Evolutionary conservation across 2,888 invertebrate species (phyloP), one percentile per base, ranked within the genome.

Genomic region (Lasioglossum pauxillum): DNA sequence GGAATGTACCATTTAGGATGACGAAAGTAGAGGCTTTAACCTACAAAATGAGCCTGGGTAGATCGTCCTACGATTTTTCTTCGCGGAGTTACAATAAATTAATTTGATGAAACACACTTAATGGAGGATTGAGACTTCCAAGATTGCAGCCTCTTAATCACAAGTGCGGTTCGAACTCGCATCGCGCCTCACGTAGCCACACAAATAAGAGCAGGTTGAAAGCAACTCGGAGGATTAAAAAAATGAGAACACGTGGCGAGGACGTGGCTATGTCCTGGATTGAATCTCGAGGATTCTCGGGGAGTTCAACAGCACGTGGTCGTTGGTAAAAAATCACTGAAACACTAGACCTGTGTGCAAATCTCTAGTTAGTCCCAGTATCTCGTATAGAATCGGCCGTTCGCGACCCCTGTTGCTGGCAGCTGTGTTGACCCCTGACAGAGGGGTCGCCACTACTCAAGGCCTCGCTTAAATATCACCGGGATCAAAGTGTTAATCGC

Each of bases 401-500:
- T 31, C 27, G 19, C 64, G 41, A 75, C 35, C 76, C 79, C 79
- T 77, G 31, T 38, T 49, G 44, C 41, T 80, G 46, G 46, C 75
- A 53, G 73, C 64, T 53, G 41, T 53, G 67, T 49, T 71, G 76
- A 76, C 71, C 80, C 74, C 60, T 23, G 80, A 14, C 38, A 16
- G 53, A 75, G 79, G 81, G 81, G 81, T 64, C 46, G 80, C 69
- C 44, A 81, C 72, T 44, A 41, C 57, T 69, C 82, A 75, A 78
- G 84, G 69, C 72, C 78, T 71, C 78, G 67, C 75, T 85, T 83
- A 76, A 86, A 86, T 88, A 86, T 86, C 90, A 71, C 77, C 71
- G 82, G 79, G 90, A 89, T 91, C 91, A 91, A 91, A 91, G 91
- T 87, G 91, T 89, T 90, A 91, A 91, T 90, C 88, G 87, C 78